phyloP scores from a whole-genome alignment of 2,888 invertebrate genomes.

The Cryptocephalus moraei region DNA sequence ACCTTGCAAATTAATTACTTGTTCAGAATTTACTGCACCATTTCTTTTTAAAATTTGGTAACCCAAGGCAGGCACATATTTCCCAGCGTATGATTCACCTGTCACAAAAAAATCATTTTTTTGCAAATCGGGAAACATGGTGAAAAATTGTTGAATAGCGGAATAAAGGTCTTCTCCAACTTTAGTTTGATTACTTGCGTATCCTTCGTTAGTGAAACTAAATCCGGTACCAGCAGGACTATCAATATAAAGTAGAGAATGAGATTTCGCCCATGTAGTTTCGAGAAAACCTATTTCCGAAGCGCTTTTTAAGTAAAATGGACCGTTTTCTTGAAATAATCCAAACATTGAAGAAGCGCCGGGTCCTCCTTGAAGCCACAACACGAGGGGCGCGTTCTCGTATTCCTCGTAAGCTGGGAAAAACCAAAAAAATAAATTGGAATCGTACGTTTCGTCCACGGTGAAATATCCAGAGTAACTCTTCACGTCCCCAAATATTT shows the following conservation, averaged over 20 bases:
- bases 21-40: constrained; percentile 35
- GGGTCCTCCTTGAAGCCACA: constrained; percentile 79
- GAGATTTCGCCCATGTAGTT: constrained; percentile 12
- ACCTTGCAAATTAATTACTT: constrained; percentile 59
- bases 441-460: constrained; percentile 60
- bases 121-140: constrained; percentile 63
- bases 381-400: constrained; percentile 54
- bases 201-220: constrained; percentile 68
- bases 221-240: constrained; percentile 88
- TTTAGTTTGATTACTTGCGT: constrained; percentile 63
- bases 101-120: constrained; percentile 70
- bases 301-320: constrained; percentile 37
- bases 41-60: constrained; percentile 56
- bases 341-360: constrained; percentile 67
- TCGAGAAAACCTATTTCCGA: neutral
- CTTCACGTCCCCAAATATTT: constrained; percentile 36
- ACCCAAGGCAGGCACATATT: constrained; percentile 61
- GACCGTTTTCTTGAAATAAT: constrained; percentile 73
- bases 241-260: constrained; percentile 66
- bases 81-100: constrained; percentile 82
- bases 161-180: constrained; percentile 69
- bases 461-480: constrained; percentile 72
- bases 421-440: constrained; percentile 84
- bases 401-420: constrained; percentile 53
- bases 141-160: constrained; percentile 68